A percentile compares a stretch with the other conserved stretches of the same genome.
phyloP scores from a whole-genome alignment of 2,888 invertebrate species.

The Keiferia lycopersicella region DNA sequence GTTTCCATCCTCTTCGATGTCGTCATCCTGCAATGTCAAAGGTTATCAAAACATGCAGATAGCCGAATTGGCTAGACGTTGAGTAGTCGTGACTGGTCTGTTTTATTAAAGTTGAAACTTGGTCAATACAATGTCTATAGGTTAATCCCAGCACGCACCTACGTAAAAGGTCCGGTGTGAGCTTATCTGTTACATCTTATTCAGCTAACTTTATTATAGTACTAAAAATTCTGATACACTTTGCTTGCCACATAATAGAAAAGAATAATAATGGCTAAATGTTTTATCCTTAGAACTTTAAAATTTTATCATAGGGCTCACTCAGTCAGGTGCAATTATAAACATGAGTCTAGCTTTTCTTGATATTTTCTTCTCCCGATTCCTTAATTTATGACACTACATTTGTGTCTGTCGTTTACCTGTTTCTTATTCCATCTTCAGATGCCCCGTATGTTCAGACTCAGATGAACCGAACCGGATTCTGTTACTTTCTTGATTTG shows the following conservation, averaged over 20 bases:
- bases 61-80: conserved; percentile 37
- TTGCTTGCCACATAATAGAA: neutral
- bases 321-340: neutral
- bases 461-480: no score
- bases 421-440: neutral
- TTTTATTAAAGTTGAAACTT: conserved; percentile 19
- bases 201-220: conserved; percentile 3
- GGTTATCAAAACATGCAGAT: conserved; percentile 59
- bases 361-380: neutral
- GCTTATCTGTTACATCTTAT: conserved; percentile 17
- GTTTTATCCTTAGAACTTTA: conserved; percentile 6
- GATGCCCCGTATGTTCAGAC: no score
- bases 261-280: no score
- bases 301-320: neutral
- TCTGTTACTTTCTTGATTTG: no score
- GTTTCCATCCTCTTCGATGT: conserved; percentile 53
- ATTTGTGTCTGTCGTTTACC: neutral
- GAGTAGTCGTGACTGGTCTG: conserved; percentile 32
- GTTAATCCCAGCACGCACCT: conserved; percentile 10
- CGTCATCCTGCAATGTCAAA: conserved; percentile 58
- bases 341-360: neutral
- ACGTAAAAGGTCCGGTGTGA: neutral
- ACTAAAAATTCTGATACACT: neutral
- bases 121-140: conserved; percentile 20
- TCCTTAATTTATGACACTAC: neutral